These are phyloP conservation scores for Hololepta plana DNA, from an alignment of 2,888 invertebrate genomes.

Conservation along the genomic window DNA sequence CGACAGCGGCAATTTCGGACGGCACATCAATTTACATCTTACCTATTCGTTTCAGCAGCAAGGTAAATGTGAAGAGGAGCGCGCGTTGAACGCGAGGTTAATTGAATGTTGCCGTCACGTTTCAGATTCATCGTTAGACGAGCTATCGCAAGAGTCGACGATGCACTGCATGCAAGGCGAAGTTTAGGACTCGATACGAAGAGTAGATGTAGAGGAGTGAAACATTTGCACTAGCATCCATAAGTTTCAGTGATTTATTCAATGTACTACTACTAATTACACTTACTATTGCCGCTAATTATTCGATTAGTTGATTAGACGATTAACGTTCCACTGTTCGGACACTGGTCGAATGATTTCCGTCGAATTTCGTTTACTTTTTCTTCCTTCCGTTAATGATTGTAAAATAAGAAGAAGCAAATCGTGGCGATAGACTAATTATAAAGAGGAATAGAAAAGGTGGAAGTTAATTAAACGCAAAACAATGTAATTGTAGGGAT, in stretches of 20 bases:
- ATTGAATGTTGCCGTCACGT: too few relatives aligned
- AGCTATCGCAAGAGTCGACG: constrained; percentile 72
- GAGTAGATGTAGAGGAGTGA: constrained; percentile 3
- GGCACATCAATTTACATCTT: constrained; percentile 74
- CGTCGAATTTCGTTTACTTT: not conserved
- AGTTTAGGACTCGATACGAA: constrained; percentile 30
- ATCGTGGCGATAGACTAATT: not conserved
- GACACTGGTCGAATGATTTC: too few relatives aligned
- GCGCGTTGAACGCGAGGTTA: too few relatives aligned
- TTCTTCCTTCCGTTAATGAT: not conserved
- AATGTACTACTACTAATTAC: constrained; percentile 18
- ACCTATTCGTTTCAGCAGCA: constrained; percentile 80
- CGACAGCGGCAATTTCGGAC: constrained; percentile 55
- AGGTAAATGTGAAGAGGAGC: constrained; percentile 20
- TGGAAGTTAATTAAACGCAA: not conserved
- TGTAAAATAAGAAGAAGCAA: too few relatives aligned
- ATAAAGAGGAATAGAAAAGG: constrained; percentile 5
- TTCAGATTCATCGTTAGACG: constrained; percentile 77
- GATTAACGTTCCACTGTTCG: too few relatives aligned
- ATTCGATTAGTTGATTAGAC: constrained; percentile 20
- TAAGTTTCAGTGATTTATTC: constrained; percentile 20
- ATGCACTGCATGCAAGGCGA: constrained; percentile 73
- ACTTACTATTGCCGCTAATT: constrained; percentile 17
- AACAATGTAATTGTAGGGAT: constrained; percentile 1
- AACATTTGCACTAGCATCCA: constrained; percentile 14